These are phyloP conservation scores for Sprattus sprattus DNA, from an alignment of 2,113 vertebrate species.

Conservation along the genomic window DNA sequence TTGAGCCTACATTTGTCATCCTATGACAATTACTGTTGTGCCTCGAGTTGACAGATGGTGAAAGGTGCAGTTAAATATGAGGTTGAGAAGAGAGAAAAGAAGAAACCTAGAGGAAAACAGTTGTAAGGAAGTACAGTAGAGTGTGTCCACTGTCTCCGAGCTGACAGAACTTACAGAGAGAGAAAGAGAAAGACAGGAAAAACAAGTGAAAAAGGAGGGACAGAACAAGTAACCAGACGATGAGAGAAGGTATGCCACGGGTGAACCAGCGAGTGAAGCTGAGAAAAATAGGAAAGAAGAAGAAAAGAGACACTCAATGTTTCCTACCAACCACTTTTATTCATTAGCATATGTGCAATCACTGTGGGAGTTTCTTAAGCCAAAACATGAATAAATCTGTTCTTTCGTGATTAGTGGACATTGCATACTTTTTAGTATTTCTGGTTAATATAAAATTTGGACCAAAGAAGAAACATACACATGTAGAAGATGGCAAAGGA, in stretches of 20 bases:
- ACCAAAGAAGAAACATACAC: not conserved
- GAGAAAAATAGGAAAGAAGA: not conserved
- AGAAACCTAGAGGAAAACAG: not conserved
- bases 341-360: not conserved
- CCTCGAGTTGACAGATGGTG: slow-evolving; percentile 36
- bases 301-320: not conserved
- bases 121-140: not conserved
- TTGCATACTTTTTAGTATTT: not conserved
- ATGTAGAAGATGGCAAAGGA: not conserved
- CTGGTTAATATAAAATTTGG: not conserved
- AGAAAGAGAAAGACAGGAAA: not conserved
- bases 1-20: slow-evolving; percentile 41
- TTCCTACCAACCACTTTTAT: not conserved
- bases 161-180: not conserved
- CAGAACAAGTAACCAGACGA: not conserved
- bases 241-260: not conserved
- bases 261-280: not conserved
- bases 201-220: not conserved
- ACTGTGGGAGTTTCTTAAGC: too few relatives aligned
- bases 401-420: too few relatives aligned
- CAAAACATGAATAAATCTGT: too few relatives aligned
- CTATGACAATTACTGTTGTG: slow-evolving; percentile 37
- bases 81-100: not conserved
- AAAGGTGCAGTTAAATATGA: not conserved
- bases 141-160: not conserved